phyloP scores from a whole-genome alignment of 2,888 invertebrate species.

The Eupithecia centaureata region DNA sequence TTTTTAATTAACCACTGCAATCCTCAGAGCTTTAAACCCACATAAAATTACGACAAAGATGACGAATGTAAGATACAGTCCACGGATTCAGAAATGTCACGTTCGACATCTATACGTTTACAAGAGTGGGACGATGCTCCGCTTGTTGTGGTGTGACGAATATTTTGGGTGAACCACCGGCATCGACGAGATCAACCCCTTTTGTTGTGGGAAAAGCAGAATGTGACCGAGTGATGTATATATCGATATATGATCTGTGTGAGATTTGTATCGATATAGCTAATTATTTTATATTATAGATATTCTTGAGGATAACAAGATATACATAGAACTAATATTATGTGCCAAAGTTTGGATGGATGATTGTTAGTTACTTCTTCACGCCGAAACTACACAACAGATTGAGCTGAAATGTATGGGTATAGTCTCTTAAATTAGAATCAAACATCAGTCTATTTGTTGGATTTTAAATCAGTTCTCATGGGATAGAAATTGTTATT shows the following conservation, averaged over 20 bases:
- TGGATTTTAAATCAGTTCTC: neutral
- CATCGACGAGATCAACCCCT: conserved; percentile 62
- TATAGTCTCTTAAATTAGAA: too few species aligned
- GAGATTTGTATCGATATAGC: neutral
- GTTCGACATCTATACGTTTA: neutral
- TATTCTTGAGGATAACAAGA: too few species aligned
- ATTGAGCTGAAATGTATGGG: neutral
- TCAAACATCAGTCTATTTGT: too few species aligned
- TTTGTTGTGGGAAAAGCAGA: conserved; percentile 55
- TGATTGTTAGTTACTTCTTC: neutral
- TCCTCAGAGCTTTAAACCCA: neutral
- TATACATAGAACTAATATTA: neutral
- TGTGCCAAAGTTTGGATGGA: neutral
- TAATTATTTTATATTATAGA: too few species aligned
- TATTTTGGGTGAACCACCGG: conserved; percentile 51
- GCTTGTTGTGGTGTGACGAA: conserved; percentile 20
- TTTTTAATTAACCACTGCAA: neutral
- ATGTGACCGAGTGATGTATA: conserved; percentile 47
- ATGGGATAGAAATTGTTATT: neutral
- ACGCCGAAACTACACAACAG: neutral
- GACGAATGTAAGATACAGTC: neutral
- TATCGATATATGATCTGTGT: too few species aligned
- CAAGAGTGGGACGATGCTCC: neutral
- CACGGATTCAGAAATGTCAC: conserved; percentile 3
- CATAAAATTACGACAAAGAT: neutral